Evolutionary conservation across 2,113 vertebrate species (phyloP), one percentile per base, ranked within the genome.

Genomic region (Bujurquina vittata): DNA sequence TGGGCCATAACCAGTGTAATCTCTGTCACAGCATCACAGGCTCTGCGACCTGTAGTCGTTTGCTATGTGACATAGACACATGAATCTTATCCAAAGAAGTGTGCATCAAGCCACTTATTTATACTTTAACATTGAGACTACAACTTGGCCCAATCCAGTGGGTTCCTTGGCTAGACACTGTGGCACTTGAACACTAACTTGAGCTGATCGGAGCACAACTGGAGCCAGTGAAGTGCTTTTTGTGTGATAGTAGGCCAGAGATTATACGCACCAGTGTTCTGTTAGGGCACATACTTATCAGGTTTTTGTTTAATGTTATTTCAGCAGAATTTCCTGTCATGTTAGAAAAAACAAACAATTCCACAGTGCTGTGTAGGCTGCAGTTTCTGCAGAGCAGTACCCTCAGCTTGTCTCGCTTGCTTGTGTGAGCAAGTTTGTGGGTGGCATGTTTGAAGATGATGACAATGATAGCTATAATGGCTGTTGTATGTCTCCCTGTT

Each of bases 391-490:
- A 69, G 43, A 77, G 23, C 72, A 69, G 40, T 75, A 54, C 55
- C 63, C 55, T 75, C 31, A 69, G 75, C 33, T 55, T 76, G 52
- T 22, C 10, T n/a, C 20, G 55, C 62, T 72, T 79, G 31, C 40
- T 65, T 79, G 80, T 79, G 67, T 81, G 83, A 88, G 59, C 72
- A 29, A 57, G 81, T 84, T 65, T 87, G 87, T 93, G 90, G 89
- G 92, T 94, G 92, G 90, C 84, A 79, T 76, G 67, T 62, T 92
- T 77, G 65, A 73, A 79, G 73, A 80, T 88, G 81, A 89, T 82
- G 52, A 88, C 84, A 83, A 81, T 87, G 80, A 87, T 54, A 54
- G 74, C 46, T 55, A n/a, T 88, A 86, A 88, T 84, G 65, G 84
- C 84, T 93, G 83, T 84, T 93, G 61, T 89, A 79, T 80, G 49